Percentiles rank a stretch among this genome's conserved stretches.
Evolutionary conservation across 2,888 invertebrate genomes (phyloP).

Genomic region (Dyspetes luteomarginatus): DNA sequence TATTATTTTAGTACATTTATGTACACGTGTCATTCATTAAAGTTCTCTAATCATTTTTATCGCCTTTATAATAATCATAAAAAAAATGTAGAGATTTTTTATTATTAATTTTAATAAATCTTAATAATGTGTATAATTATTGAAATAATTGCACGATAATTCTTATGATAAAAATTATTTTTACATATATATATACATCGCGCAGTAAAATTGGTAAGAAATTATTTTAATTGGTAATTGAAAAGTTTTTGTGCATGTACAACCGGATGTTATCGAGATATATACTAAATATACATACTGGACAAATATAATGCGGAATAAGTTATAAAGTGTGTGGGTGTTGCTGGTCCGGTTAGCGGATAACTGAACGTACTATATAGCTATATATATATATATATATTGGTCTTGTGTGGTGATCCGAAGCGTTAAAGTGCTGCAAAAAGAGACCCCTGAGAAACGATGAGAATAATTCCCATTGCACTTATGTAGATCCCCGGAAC

Average conservation of each 20-base stretch:
- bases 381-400: not conserved
- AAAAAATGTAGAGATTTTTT: not conserved
- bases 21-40: too few species aligned
- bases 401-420: too few species aligned
- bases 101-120: not conserved
- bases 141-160: not conserved
- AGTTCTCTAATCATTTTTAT: too few species aligned
- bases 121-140: not conserved
- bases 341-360: conserved; percentile 71
- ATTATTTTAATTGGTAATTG: not conserved
- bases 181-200: not conserved
- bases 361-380: conserved; percentile 49
- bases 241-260: not conserved
- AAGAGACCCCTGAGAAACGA: conserved; percentile 36
- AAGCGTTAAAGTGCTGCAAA: conserved; percentile 53
- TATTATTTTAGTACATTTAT: too few species aligned
- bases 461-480: conserved; percentile 53
- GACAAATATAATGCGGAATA: conserved; percentile 1
- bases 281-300: not conserved
- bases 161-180: not conserved
- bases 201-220: not conserved
- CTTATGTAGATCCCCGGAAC: conserved; percentile 35
- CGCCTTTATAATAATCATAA: not conserved
- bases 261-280: conserved; percentile 31
- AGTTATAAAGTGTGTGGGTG: conserved; percentile 68